These are phyloP conservation scores for Metellina segmentata DNA, from an alignment of 2,888 invertebrate species.

Conservation along the genomic window DNA sequence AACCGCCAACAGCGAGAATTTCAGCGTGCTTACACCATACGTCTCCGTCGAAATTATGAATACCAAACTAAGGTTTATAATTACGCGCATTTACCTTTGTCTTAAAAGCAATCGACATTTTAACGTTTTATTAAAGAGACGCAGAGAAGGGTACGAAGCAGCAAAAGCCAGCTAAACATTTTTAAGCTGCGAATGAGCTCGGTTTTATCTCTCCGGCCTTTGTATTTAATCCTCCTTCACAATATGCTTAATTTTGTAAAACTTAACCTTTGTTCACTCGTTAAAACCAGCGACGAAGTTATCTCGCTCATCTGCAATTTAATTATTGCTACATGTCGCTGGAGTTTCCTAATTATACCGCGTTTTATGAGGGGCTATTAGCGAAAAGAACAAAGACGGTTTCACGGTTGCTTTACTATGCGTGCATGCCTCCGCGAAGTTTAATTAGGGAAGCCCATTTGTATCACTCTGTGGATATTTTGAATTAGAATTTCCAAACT, in stretches of 20 bases:
- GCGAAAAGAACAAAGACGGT: not conserved
- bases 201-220: not conserved
- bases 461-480: not conserved
- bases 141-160: not conserved
- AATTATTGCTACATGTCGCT: not conserved
- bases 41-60: too few species aligned
- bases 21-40: too few species aligned
- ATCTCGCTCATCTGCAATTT: not conserved
- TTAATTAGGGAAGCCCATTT: not conserved
- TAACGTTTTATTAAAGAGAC: too few species aligned
- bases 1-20: too few species aligned
- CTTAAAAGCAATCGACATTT: too few species aligned
- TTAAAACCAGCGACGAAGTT: not conserved
- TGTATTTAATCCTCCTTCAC: not conserved
- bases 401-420: not conserved
- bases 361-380: not conserved
- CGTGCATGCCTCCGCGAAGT: not conserved
- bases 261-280: not conserved
- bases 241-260: constrained; percentile 1
- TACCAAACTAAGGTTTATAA: too few species aligned
- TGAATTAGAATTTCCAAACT: not conserved
- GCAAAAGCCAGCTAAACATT: not conserved
- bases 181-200: not conserved
- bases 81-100: too few species aligned
- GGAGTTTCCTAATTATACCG: not conserved